Percentiles rank a stretch among this genome's conserved stretches.
Conservation (phyloP, 2,888 invertebrate species). For the Drosophila mimica region DNA sequence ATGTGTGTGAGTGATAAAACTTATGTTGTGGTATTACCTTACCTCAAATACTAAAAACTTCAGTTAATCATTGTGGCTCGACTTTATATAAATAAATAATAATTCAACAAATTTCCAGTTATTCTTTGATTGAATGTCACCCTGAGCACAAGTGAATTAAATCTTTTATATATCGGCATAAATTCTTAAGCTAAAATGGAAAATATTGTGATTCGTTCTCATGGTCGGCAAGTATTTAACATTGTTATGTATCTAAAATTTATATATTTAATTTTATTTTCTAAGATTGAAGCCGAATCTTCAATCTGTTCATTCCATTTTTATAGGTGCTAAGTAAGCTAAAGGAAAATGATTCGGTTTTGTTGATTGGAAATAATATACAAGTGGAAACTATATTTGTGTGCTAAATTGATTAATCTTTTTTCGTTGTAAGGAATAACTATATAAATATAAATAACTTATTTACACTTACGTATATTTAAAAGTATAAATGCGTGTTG, state of each 20-base stretch:
- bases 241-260: not conserved
- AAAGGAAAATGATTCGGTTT: not conserved
- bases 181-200: conserved; percentile 31
- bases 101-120: conserved; percentile 1
- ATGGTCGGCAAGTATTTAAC: conserved; percentile 47
- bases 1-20: not conserved
- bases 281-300: not conserved
- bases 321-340: not conserved
- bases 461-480: not conserved
- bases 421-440: not conserved
- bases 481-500: not conserved
- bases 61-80: conserved; percentile 35
- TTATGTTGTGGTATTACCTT: not conserved
- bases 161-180: not conserved
- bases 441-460: not conserved
- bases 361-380: not conserved
- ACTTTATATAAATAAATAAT: not conserved
- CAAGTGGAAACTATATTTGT: not conserved
- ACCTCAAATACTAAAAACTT: not conserved
- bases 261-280: conserved; percentile 2
- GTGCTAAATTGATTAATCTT: not conserved
- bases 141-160: not conserved
- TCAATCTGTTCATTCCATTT: not conserved
- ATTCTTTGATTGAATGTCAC: conserved; percentile 9
- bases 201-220: conserved; percentile 54